Conservation (phyloP, 1,140 invertebrate species). For the Drosophila punjabiensis region DNA sequence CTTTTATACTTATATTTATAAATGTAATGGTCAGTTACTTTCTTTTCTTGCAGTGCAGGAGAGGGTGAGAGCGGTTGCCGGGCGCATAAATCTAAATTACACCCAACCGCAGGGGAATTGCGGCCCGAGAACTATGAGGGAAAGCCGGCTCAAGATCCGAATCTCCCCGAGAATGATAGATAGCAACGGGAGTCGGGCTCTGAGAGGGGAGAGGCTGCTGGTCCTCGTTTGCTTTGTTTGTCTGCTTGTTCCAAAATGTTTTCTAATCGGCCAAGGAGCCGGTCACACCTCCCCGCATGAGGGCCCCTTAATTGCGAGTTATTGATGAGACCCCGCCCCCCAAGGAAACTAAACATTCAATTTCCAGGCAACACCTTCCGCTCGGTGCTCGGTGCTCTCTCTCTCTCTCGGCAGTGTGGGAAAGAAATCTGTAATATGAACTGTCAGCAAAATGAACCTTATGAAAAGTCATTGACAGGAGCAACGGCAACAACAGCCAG, state of each 20-base stretch:
- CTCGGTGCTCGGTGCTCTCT: background rate
- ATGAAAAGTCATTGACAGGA: slow-evolving; percentile 73
- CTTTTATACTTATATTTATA: too few species aligned
- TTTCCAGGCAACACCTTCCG: slow-evolving; percentile 28
- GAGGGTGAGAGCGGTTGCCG: slow-evolving; percentile 9
- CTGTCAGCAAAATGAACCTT: slow-evolving; percentile 65
- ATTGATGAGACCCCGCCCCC: slow-evolving; percentile 51
- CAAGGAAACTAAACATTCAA: slow-evolving; percentile 41
- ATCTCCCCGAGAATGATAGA: slow-evolving; percentile 47
- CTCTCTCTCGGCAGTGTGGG: slow-evolving; percentile 5
- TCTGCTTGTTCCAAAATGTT: slow-evolving; percentile 54
- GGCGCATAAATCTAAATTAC: slow-evolving; percentile 79
- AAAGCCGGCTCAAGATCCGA: slow-evolving; percentile 61
- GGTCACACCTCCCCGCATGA: slow-evolving; percentile 44
- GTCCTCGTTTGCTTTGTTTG: slow-evolving; percentile 45
- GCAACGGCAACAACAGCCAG: slow-evolving; percentile 14
- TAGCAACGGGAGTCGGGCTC: slow-evolving; percentile 18
- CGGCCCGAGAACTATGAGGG: slow-evolving; percentile 39
- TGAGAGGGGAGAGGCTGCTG: slow-evolving; percentile 26
- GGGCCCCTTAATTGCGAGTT: slow-evolving; percentile 69
- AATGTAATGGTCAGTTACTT: background rate
- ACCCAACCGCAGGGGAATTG: slow-evolving; percentile 65
- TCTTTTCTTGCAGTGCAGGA: slow-evolving; percentile 21
- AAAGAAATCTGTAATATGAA: slow-evolving; percentile 56
- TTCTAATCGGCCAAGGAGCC: slow-evolving; percentile 61